A percentile compares a stretch with the other conserved stretches of the same genome.
Conservation (phyloP, 2,797 vertebrate genomes). For the Darevskia nairensis region DNA sequence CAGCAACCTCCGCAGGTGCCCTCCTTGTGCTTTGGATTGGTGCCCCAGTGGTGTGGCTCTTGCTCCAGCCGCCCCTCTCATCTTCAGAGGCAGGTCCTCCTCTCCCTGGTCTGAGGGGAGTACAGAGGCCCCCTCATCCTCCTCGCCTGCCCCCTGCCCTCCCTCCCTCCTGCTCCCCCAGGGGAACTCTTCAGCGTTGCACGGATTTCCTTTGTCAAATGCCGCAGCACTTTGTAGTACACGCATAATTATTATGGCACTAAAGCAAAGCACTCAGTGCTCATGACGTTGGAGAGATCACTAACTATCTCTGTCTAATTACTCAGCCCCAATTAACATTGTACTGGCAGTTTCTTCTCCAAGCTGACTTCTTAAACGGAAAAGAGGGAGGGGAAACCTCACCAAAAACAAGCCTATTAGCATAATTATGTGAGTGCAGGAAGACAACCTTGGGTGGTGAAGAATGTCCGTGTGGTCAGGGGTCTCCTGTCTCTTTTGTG, state of each 20-base stretch:
- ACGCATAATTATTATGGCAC: constrained; percentile 55
- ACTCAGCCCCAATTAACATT: constrained; percentile 73
- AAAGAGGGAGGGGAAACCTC: constrained; percentile 16
- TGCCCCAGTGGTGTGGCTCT: neutral
- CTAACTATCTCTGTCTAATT: constrained; percentile 72
- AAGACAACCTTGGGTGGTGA: neutral
- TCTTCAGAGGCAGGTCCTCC: neutral
- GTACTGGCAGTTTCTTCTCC: constrained; percentile 60
- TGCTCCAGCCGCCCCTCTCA: neutral
- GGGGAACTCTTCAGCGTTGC: neutral
- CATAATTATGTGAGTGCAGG: neutral
- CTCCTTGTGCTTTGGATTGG: too few relatives aligned
- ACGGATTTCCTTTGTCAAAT: constrained; percentile 47
- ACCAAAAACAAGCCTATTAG: neutral
- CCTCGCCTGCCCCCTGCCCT: neutral
- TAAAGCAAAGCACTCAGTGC: constrained; percentile 65
- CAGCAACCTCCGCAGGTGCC: too few relatives aligned
- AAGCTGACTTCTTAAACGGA: constrained; percentile 47
- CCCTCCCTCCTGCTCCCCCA: neutral
- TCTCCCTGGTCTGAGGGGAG: neutral
- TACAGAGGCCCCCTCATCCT: neutral
- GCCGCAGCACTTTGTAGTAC: constrained; percentile 45
- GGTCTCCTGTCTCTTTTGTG: neutral
- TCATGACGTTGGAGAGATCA: constrained; percentile 69
- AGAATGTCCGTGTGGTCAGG: neutral